Base-by-base conservation (phyloP, 2,113 vertebrate genomes). In the Epinephelus lanceolatus region DNA sequence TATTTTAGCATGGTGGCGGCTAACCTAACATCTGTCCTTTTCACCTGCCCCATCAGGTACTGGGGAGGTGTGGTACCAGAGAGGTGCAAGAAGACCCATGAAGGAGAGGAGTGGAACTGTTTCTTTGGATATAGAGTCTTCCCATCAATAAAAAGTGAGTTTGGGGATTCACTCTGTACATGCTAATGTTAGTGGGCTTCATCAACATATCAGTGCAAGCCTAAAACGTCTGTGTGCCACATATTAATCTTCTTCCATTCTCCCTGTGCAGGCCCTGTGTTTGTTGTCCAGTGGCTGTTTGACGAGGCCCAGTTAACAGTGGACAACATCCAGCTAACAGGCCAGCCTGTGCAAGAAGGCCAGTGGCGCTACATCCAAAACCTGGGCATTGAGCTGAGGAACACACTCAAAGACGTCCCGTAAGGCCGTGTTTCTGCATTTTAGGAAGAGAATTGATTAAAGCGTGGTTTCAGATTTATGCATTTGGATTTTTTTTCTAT, bases 321-420 rank as follows among this genome's bases (percentile, higher is more conserved):
- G 52, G 98, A 99, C 93, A 99, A 99, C 21, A 97, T 98, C 1
- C 98, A 98, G 90, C 95, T 99, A 59, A 98, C 97, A 1, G 98
- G 98, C 0, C 98, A 99, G 89, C 98, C 98, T 0, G 96, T 99
- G 45, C 98, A 98, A 92, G 98, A 99, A 37, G 97, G 97, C 55
- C 98, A 99, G 88, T 99, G 98, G 98, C 96, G 97, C 49, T 99
- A 99, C 94, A 99, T 99, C 79, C 97, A 99, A 94, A 98, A 98
- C 71, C 85, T 99, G 85, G 98, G 97, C 42, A 96, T 96, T 9
- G 98, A 99, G 91, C 95, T 99, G 77, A 96, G 98, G 71, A 97
- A 97, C 91, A 99, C 98, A 0, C 95, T 99, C 63, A 97, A 97
- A 93, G 97, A 99, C 2, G 98, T 99, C 78, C 95, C 96, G 98